These are phyloP conservation scores for Xenopus petersii DNA, from an alignment of 2,797 vertebrate species.

Conservation along the genomic window DNA sequence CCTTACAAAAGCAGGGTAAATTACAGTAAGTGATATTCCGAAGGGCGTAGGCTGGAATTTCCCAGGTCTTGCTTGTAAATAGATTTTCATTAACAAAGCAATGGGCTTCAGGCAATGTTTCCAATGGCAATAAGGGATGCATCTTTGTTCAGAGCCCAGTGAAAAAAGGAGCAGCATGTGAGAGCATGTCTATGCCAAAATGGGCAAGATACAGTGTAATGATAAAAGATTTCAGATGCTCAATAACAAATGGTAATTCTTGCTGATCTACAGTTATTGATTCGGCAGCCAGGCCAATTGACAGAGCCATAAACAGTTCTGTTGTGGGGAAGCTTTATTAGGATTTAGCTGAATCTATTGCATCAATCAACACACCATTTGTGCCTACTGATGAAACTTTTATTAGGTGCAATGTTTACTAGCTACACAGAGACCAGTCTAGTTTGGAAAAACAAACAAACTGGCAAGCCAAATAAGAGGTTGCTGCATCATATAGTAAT, in stretches of 20 bases:
- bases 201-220: background rate
- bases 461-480: too few relatives aligned
- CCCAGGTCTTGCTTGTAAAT: slow-evolving; percentile 21
- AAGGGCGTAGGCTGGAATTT: slow-evolving; percentile 43
- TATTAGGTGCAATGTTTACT: too few relatives aligned
- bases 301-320: too few relatives aligned
- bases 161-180: background rate
- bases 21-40: slow-evolving; percentile 39
- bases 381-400: too few relatives aligned
- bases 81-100: slow-evolving; percentile 15
- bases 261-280: background rate
- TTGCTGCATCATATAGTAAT: too few relatives aligned
- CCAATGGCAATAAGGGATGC: background rate
- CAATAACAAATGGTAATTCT: background rate
- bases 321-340: too few relatives aligned
- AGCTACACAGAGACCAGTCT: too few relatives aligned
- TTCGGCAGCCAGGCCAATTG: too few relatives aligned
- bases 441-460: too few relatives aligned
- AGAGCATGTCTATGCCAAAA: background rate
- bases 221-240: background rate
- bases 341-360: too few relatives aligned
- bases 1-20: slow-evolving; percentile 32
- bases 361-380: too few relatives aligned
- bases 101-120: slow-evolving; percentile 3
- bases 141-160: background rate